Evolutionary conservation across 2,888 invertebrate species (phyloP).

Genomic region (Tetramorium bicarinatum): DNA sequence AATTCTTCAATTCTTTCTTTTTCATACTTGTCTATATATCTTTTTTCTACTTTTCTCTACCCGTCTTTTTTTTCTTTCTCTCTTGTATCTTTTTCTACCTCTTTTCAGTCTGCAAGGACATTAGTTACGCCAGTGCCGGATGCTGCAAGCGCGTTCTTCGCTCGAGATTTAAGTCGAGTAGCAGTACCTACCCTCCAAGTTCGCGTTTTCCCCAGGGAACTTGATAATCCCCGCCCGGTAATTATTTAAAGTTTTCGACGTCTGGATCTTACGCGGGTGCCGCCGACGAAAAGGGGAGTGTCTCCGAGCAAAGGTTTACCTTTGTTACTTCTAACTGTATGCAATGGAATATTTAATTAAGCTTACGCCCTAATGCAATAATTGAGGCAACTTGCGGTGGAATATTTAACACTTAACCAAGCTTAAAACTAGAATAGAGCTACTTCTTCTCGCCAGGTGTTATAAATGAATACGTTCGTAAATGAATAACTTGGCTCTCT

Average conservation of each 20-base stretch:
- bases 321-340: slow-evolving; percentile 56
- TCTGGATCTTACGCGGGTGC: slow-evolving; percentile 61
- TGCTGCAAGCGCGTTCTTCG: slow-evolving; percentile 52
- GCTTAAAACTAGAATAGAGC: slow-evolving; percentile 34
- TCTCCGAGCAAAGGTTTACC: slow-evolving; percentile 48
- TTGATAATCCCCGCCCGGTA: slow-evolving; percentile 79
- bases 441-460: slow-evolving; percentile 30
- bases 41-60: neutral
- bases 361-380: slow-evolving; percentile 52
- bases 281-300: slow-evolving; percentile 34
- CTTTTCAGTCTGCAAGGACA: slow-evolving; percentile 37
- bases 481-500: slow-evolving; percentile 36
- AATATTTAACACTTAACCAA: slow-evolving; percentile 53
- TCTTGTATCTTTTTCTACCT: slow-evolving; percentile 27
- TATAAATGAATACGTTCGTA: slow-evolving; percentile 36
- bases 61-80: neutral
- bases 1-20: neutral
- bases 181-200: slow-evolving; percentile 61
- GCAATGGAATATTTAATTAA: slow-evolving; percentile 59
- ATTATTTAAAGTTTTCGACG: slow-evolving; percentile 82
- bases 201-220: slow-evolving; percentile 68
- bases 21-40: neutral
- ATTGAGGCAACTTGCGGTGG: slow-evolving; percentile 52
- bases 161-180: slow-evolving; percentile 60
- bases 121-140: slow-evolving; percentile 42